Conservation (phyloP, 35 echinoderm and acorn worm species). For the Chiridota heheva region DNA sequence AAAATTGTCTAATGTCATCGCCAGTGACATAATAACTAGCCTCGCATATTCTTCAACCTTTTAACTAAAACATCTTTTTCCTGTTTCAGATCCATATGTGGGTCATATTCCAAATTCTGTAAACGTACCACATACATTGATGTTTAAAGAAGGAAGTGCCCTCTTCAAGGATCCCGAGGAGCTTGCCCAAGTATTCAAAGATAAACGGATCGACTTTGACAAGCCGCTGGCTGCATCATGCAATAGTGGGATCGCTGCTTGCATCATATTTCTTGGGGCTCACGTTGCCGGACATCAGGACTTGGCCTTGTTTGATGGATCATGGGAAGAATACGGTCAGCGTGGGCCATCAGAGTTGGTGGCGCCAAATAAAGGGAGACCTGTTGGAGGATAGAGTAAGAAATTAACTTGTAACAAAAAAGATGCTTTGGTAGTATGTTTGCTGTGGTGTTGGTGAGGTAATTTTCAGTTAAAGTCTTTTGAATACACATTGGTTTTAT, state of each 20-base stretch:
- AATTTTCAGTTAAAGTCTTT: no score
- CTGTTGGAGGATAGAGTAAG: no score
- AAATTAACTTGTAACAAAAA: no score
- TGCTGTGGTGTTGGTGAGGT: no score
- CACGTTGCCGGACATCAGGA: constrained; percentile 68
- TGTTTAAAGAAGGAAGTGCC: constrained; percentile 50
- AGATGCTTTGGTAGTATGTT: no score
- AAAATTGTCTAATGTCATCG: no score
- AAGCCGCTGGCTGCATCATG: constrained; percentile 77
- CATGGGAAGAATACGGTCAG: constrained; percentile 84
- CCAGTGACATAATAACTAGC: no score
- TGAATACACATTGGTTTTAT: no score
- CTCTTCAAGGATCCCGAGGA: constrained; percentile 64
- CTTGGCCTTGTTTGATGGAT: constrained; percentile 76
- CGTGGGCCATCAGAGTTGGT: constrained; percentile 5
- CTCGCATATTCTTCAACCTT: no score
- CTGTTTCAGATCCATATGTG: constrained; percentile 40
- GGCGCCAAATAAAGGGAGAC: no score
- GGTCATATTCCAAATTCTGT: constrained; percentile 84
- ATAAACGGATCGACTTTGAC: constrained; percentile 64
- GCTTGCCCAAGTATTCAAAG: constrained; percentile 54
- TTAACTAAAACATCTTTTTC: no score
- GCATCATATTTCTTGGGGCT: constrained; percentile 64
- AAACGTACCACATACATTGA: constrained; percentile 54
- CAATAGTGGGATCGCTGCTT: constrained; percentile 77